Conservation (phyloP, 2,888 invertebrate genomes). For the Philonicus albiceps region DNA sequence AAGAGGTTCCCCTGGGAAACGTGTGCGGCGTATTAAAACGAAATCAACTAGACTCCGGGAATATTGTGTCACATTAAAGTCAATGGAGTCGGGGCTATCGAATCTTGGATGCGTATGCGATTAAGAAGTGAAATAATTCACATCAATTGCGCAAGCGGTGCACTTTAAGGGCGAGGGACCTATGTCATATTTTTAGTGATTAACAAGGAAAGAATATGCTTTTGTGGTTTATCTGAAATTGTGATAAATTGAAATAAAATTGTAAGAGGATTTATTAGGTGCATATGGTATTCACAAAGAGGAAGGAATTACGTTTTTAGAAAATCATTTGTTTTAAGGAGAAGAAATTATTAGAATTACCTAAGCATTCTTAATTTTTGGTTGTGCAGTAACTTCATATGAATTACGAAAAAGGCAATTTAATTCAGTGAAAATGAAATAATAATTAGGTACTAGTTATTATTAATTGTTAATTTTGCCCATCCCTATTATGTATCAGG, state of each 20-base stretch:
- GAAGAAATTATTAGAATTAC: too few species aligned
- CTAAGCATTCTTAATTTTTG: too few species aligned
- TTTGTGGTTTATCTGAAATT: background rate
- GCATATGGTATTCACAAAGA: background rate
- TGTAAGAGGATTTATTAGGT: background rate
- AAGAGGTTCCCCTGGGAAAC: background rate
- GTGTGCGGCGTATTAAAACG: conserved; percentile 34
- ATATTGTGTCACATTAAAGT: background rate
- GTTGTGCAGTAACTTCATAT: too few species aligned
- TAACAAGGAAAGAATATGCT: background rate
- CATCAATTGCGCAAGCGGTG: background rate
- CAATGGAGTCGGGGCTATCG: background rate
- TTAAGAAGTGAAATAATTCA: background rate
- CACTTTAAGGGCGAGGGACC: background rate
- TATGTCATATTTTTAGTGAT: background rate
- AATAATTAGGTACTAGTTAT: too few species aligned
- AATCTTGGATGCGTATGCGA: background rate
- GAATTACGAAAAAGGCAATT: too few species aligned
- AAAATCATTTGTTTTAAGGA: too few species aligned
- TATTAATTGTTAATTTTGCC: too few species aligned
- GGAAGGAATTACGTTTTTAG: background rate
- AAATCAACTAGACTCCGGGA: conserved; percentile 2
- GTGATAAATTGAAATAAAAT: background rate
- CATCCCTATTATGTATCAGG: too few species aligned
- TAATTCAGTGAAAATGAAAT: too few species aligned